A percentile compares a stretch with the other conserved stretches of the same genome.
Evolutionary conservation across 2,797 vertebrate species (phyloP).

Genomic region (Melanotaenia parkinsoni): DNA sequence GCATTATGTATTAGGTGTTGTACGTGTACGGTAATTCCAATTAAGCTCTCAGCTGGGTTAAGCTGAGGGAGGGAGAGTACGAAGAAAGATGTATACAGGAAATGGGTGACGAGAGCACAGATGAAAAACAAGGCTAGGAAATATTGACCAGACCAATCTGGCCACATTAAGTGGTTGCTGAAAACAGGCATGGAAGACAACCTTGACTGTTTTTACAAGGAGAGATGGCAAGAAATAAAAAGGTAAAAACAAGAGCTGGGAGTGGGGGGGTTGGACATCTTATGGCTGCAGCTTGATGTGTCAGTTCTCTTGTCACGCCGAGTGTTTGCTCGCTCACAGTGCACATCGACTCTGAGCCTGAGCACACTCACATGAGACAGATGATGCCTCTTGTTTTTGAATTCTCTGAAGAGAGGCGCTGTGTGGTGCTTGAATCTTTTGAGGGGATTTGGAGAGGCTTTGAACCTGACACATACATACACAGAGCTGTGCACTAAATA

Average conservation of each 20-base stretch:
- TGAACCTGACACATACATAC: constrained; percentile 39
- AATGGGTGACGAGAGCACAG: constrained; percentile 43
- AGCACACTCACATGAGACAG: constrained; percentile 13
- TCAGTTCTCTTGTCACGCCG: constrained; percentile 58
- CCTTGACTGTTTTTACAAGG: constrained; percentile 44
- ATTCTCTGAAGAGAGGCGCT: constrained; percentile 44
- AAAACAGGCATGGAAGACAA: constrained; percentile 44
- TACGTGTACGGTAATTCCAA: constrained; percentile 80
- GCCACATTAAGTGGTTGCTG: constrained; percentile 47
- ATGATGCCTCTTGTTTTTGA: constrained; percentile 53
- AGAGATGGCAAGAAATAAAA: constrained; percentile 39
- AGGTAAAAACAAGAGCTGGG: constrained; percentile 47
- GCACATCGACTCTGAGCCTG: constrained; percentile 1
- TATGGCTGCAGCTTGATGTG: constrained; percentile 58
- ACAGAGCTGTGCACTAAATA: constrained; percentile 14
- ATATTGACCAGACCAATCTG: constrained; percentile 62
- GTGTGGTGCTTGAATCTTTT: constrained; percentile 54
- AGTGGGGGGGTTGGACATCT: constrained; percentile 41
- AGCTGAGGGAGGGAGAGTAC: constrained; percentile 37
- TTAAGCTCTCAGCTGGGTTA: constrained; percentile 67
- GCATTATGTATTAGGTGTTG: constrained; percentile 80
- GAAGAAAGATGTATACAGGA: constrained; percentile 44
- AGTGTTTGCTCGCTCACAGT: constrained; percentile 64
- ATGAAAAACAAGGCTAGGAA: constrained; percentile 53
- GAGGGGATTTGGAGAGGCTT: constrained; percentile 43